phyloP scores from a whole-genome alignment of 2,888 invertebrate genomes.

The Mongoloraphidia duomilia region DNA sequence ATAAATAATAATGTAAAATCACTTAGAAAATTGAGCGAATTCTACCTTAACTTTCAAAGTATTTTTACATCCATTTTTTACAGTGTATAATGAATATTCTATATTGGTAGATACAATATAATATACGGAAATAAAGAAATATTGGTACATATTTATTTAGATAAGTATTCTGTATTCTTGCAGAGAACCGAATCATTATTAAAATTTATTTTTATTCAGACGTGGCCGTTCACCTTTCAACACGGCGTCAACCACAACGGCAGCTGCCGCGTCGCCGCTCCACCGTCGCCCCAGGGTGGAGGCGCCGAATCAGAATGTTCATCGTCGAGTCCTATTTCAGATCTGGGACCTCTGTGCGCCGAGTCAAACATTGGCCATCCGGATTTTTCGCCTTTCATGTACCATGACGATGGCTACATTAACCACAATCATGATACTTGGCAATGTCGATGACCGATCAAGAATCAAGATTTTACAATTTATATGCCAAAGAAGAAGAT shows the following conservation, averaged over 20 bases:
- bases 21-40: too few relatives aligned
- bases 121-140: too few relatives aligned
- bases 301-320: constrained; percentile 14
- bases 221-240: constrained; percentile 72
- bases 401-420: not conserved
- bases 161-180: too few relatives aligned
- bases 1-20: too few relatives aligned
- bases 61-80: too few relatives aligned
- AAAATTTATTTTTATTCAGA: constrained; percentile 36
- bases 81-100: too few relatives aligned
- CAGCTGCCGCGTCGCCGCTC: constrained; percentile 5
- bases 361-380: constrained; percentile 8
- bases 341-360: constrained; percentile 17
- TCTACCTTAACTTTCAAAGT: too few relatives aligned
- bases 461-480: constrained; percentile 16
- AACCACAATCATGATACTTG: constrained; percentile 16
- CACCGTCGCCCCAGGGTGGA: constrained; percentile 12
- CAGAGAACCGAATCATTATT: too few relatives aligned
- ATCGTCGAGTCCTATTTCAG: constrained; percentile 17
- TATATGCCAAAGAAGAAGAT: constrained; percentile 15
- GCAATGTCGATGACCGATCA: constrained; percentile 18
- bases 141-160: too few relatives aligned
- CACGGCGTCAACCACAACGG: constrained; percentile 21
- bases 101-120: too few relatives aligned
- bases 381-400: not conserved